phyloP scores from a whole-genome alignment of 2,797 vertebrate genomes.

The Sebastes baramenuke region DNA sequence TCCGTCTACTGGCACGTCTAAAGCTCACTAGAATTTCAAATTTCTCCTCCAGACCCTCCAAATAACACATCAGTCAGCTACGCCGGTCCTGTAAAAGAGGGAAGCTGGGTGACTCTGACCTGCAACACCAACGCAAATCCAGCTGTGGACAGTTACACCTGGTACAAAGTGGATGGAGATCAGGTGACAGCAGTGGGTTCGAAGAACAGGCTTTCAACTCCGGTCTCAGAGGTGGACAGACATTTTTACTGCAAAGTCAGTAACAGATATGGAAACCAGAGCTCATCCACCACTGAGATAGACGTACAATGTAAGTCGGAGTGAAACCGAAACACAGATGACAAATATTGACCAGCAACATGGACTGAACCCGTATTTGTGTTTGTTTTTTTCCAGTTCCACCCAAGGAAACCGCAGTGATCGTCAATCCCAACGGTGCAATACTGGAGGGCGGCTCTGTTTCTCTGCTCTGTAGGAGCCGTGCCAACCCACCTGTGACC shows the following conservation, averaged over 20 bases:
- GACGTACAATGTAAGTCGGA: slow-evolving; percentile 71
- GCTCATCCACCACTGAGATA: slow-evolving; percentile 60
- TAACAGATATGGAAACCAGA: slow-evolving; percentile 67
- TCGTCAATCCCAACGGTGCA: slow-evolving; percentile 21
- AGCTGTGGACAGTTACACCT: slow-evolving; percentile 54
- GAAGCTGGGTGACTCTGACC: slow-evolving; percentile 55
- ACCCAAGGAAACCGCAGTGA: slow-evolving; percentile 62
- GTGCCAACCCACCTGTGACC: slow-evolving; percentile 61
- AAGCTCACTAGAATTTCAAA: neutral
- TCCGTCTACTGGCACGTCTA: neutral
- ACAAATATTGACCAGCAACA: neutral
- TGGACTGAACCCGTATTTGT: neutral
- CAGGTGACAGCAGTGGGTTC: slow-evolving; percentile 31
- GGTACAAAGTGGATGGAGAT: slow-evolving; percentile 60
- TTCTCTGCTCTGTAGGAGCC: slow-evolving; percentile 62
- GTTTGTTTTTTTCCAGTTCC: slow-evolving; percentile 57
- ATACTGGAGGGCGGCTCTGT: slow-evolving; percentile 62
- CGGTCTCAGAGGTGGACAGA: slow-evolving; percentile 38
- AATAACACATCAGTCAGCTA: slow-evolving; percentile 57
- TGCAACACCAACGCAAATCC: slow-evolving; percentile 68
- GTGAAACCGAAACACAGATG: neutral
- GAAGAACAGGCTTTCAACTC: neutral
- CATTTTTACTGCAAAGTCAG: slow-evolving; percentile 59
- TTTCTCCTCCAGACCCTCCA: slow-evolving; percentile 66
- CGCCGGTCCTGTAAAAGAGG: slow-evolving; percentile 53